Evolutionary conservation across 2,888 invertebrate genomes (phyloP).

Genomic region (Troilus luridus): DNA sequence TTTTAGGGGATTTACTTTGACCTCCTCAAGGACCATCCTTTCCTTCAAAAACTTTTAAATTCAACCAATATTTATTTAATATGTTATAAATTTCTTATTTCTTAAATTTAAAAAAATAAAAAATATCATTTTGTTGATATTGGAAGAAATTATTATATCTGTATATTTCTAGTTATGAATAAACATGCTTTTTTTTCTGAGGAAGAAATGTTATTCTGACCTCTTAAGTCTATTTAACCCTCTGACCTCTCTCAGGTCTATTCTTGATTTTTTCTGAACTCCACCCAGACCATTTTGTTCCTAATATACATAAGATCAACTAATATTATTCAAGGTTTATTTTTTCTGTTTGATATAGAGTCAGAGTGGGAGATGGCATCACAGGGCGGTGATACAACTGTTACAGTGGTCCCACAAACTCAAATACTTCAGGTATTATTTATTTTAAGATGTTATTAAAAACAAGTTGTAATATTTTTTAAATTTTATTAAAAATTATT

Average conservation of each 20-base stretch:
- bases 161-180: not conserved
- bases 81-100: too few species aligned
- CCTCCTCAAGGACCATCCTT: too few species aligned
- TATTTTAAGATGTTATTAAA: not conserved
- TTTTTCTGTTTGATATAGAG: constrained; percentile 60
- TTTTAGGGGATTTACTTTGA: too few species aligned
- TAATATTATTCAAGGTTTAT: not conserved
- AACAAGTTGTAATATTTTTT: not conserved
- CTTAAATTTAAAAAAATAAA: not conserved
- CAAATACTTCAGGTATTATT: constrained; percentile 62
- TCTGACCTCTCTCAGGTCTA: too few species aligned
- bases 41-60: too few species aligned
- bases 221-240: too few species aligned
- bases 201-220: too few species aligned
- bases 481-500: not conserved
- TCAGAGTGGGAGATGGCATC: constrained; percentile 63
- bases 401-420: constrained; percentile 61
- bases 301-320: too few species aligned
- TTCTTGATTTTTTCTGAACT: too few species aligned
- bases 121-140: too few species aligned
- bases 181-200: not conserved
- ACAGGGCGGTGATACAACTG: constrained; percentile 56
- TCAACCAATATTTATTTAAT: too few species aligned
- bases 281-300: too few species aligned
- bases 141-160: not conserved